A percentile compares a stretch with the other conserved stretches of the same genome.
Evolutionary conservation across 1,140 invertebrate species (phyloP).

Genomic region (Drosophila setifemur): DNA sequence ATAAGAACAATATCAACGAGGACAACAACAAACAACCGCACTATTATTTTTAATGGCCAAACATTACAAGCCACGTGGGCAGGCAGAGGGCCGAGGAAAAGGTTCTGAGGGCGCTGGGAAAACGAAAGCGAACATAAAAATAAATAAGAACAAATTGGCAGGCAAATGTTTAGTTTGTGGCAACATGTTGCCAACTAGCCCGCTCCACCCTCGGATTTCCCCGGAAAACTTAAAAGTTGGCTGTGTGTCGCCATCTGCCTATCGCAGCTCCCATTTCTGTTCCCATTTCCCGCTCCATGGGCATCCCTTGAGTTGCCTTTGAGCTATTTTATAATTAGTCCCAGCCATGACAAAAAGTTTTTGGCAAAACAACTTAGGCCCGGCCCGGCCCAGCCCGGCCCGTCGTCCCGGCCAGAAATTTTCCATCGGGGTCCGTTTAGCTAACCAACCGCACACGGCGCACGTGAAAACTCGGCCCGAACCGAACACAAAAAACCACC

Average conservation of each 20-base stretch:
- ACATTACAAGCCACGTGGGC: conserved; percentile 66
- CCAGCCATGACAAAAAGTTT: conserved; percentile 77
- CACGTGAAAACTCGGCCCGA: conserved; percentile 50
- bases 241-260: conserved; percentile 26
- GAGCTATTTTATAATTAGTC: conserved; percentile 81
- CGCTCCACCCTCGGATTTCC: background rate
- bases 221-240: conserved; percentile 59
- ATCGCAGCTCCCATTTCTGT: conserved; percentile 18
- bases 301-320: conserved; percentile 69
- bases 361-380: conserved; percentile 77
- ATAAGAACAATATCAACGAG: conserved; percentile 19
- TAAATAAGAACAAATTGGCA: conserved; percentile 81
- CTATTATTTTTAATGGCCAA: conserved; percentile 81
- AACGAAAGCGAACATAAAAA: conserved; percentile 69
- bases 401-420: background rate
- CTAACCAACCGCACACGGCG: conserved; percentile 59
- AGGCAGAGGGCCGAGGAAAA: background rate
- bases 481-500: background rate
- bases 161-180: conserved; percentile 77
- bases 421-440: conserved; percentile 56
- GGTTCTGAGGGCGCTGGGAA: conserved; percentile 13
- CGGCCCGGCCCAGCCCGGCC: conserved; percentile 17
- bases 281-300: background rate
- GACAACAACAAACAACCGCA: conserved; percentile 62
- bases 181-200: conserved; percentile 47